Evolutionary conservation across 2,888 invertebrate species (phyloP).

Genomic region (Aphelenchoides bicaudatus): DNA sequence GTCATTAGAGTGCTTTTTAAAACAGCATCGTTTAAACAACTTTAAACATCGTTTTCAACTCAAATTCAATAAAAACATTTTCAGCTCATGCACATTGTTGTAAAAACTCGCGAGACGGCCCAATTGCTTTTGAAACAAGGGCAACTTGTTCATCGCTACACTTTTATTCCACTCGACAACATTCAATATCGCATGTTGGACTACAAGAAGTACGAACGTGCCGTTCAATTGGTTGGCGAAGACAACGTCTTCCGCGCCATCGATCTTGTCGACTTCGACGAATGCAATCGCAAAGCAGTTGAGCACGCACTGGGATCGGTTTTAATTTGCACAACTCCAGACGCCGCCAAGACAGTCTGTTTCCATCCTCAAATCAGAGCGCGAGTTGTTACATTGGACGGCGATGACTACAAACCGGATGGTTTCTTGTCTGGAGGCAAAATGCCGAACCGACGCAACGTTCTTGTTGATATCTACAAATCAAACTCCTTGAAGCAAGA

Average conservation of each 20-base stretch:
- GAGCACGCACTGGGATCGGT: slow-evolving; percentile 79
- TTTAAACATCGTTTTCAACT: too few relatives aligned
- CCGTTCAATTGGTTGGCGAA: slow-evolving; percentile 30
- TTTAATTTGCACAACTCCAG: slow-evolving; percentile 70
- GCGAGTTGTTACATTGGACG: slow-evolving; percentile 76
- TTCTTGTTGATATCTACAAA: slow-evolving; percentile 18
- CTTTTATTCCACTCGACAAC: slow-evolving; percentile 63
- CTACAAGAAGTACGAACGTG: slow-evolving; percentile 65
- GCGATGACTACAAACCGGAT: slow-evolving; percentile 83
- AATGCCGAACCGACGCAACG: not conserved
- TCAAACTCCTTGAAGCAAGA: not conserved
- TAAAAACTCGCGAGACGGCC: slow-evolving; percentile 79
- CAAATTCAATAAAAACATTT: too few relatives aligned
- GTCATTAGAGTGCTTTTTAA: too few relatives aligned
- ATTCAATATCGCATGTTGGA: slow-evolving; percentile 68
- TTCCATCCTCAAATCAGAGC: slow-evolving; percentile 67
- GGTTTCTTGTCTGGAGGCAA: slow-evolving; percentile 84
- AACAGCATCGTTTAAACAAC: too few relatives aligned
- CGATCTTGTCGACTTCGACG: slow-evolving; percentile 38
- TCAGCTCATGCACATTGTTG: slow-evolving; percentile 83
- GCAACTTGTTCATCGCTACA: slow-evolving; percentile 65
- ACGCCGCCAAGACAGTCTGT: slow-evolving; percentile 76
- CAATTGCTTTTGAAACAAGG: slow-evolving; percentile 80
- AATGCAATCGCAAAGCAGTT: slow-evolving; percentile 64
- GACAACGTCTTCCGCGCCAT: slow-evolving; percentile 37